These are phyloP conservation scores for Mastomys natalensis DNA, from an alignment of 2,113 vertebrate genomes.

Conservation along the genomic window DNA sequence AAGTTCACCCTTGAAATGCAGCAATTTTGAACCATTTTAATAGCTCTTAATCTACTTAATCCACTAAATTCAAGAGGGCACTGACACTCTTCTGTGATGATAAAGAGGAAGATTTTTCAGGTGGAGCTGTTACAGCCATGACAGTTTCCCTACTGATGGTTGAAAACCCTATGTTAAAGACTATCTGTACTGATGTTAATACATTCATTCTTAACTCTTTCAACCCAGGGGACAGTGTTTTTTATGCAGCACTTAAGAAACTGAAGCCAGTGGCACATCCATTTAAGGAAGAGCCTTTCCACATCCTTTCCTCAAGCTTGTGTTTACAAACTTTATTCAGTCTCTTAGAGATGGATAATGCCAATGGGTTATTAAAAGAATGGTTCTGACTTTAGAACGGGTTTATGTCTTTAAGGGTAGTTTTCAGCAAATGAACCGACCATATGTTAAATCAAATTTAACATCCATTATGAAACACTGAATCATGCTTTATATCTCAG, in stretches of 20 bases:
- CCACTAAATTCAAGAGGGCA: background rate
- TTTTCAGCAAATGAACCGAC: constrained; percentile 88
- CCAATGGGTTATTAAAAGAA: constrained; percentile 85
- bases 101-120: constrained; percentile 28
- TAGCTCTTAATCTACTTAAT: constrained; percentile 57
- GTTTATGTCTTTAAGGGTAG: constrained; percentile 88
- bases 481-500: constrained; percentile 89
- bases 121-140: background rate
- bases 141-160: background rate
- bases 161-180: background rate
- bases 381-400: constrained; percentile 86
- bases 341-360: constrained; percentile 79
- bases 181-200: background rate
- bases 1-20: constrained; percentile 7
- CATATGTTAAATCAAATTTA: constrained; percentile 92
- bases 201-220: constrained; percentile 10
- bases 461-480: constrained; percentile 89
- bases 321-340: constrained; percentile 72
- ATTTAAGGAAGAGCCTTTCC: constrained; percentile 29
- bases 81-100: background rate
- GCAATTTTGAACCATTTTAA: constrained; percentile 54
- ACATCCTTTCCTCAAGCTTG: background rate
- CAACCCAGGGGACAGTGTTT: background rate
- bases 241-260: background rate
- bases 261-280: background rate